Conservation (phyloP, 2,113 vertebrate species). For the Axis porcinus region DNA sequence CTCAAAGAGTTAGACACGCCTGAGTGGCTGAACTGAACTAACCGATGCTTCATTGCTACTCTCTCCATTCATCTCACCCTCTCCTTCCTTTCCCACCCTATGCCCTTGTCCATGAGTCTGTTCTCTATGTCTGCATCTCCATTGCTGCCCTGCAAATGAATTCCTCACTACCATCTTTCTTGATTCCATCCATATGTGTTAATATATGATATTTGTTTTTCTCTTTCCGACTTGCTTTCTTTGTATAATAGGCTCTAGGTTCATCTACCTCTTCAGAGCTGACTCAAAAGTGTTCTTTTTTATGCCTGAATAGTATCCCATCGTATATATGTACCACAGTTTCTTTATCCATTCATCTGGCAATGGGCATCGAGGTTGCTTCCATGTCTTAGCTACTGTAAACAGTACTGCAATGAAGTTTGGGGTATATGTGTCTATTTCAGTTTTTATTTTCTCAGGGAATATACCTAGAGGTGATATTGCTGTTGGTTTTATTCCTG, state of each 20-base stretch:
- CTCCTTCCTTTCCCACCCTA: neutral
- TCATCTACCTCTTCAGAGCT: neutral
- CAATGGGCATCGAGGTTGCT: neutral
- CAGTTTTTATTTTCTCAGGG: neutral
- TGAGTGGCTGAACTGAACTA: neutral
- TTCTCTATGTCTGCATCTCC: neutral
- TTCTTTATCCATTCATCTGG: neutral
- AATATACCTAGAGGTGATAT: neutral
- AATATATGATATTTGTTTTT: neutral
- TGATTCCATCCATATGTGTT: neutral
- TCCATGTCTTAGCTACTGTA: neutral
- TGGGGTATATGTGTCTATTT: neutral
- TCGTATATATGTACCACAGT: neutral
- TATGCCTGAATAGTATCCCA: neutral
- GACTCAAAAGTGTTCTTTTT: neutral
- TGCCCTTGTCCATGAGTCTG: neutral
- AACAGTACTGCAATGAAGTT: neutral
- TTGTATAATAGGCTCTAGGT: neutral
- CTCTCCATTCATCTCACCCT: neutral
- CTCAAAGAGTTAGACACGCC: neutral
- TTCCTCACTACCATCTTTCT: neutral
- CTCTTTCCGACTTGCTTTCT: neutral
- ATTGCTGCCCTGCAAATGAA: neutral
- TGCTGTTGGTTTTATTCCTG: neutral
- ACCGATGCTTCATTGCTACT: neutral